Evolutionary conservation across 2,113 vertebrate species (phyloP), one percentile per base, ranked within the genome.

Genomic region (Cairina moschata): DNA sequence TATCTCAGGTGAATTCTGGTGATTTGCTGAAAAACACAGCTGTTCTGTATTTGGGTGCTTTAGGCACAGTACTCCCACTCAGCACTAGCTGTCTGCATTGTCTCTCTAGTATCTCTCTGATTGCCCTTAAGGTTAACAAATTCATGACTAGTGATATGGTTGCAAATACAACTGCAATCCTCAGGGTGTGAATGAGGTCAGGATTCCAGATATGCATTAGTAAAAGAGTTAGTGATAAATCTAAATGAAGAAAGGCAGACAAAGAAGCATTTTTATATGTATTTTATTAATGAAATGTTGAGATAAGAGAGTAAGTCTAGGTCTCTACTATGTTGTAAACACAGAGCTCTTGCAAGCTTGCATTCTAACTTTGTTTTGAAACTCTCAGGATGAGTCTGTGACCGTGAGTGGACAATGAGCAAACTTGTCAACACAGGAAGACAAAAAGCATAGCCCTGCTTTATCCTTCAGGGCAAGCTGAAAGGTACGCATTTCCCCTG

Each of bases 1-100:
- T 40, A 71, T 88, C 91, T 75, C 63, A 92, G 78, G 82, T 95
- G 84, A 91, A 46, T 83, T 84, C 63, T 94, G 82, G 56, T 78
- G 73, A 85, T 91, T 77, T 92, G 11, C 63, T 83, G 67, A 95
- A 94, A 75, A 67, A 40, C 5, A 4, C 67, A 95, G 67, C 40
- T 95, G 74, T 66, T 79, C 34, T 56, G 55, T 71, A 81, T 76
- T 76, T 74, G 77, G 18, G 42, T 76, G 75, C 71, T 74, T 85
- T 86, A 80, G 81, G 67, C 58, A 85, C 48, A 54, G 26, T 72
- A 32, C 32, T 75, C 81, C 62, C 40, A 79, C 44, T 91, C 67
- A 66, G 17, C 34, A 22, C n/a, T 62, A 2, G 1, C 23, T 93
- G 16, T 93, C 44, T 87, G 60, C 48, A 72, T 79, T 87, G 52